phyloP scores from a whole-genome alignment of 2,888 invertebrate genomes.

The Lasioglossum calceatum region DNA sequence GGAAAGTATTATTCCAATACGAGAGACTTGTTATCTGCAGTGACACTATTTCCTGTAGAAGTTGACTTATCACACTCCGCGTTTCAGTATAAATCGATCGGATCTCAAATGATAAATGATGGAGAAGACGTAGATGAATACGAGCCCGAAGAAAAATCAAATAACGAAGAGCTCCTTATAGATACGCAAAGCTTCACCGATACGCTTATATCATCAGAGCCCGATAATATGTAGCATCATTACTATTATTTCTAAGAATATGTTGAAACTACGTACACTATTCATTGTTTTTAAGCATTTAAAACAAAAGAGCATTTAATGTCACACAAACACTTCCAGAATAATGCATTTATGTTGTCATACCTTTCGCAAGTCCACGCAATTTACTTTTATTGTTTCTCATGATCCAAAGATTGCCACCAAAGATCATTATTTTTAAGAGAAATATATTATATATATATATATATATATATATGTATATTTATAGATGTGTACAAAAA shows the following conservation, averaged over 20 bases:
- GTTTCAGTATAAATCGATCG: constrained; percentile 93
- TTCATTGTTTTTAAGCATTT: neutral
- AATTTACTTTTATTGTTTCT: constrained; percentile 21
- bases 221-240: constrained; percentile 61
- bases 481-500: constrained; percentile 9
- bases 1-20: constrained; percentile 91
- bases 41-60: constrained; percentile 96
- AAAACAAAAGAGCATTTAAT: neutral
- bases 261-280: neutral
- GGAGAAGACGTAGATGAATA: constrained; percentile 73
- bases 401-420: constrained; percentile 15
- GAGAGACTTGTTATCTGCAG: constrained; percentile 90
- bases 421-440: constrained; percentile 43
- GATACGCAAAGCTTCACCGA: constrained; percentile 60
- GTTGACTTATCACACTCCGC: constrained; percentile 96
- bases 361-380: neutral
- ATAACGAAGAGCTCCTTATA: constrained; percentile 64
- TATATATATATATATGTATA: neutral
- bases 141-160: constrained; percentile 56
- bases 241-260: neutral
- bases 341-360: constrained; percentile 1
- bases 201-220: constrained; percentile 52
- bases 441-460: constrained; percentile 2
- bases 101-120: constrained; percentile 74
- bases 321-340: neutral